Percentiles rank a stretch among this genome's conserved stretches.
Evolutionary conservation across 2,888 invertebrate genomes (phyloP).

Genomic region (Morinoia aosen): DNA sequence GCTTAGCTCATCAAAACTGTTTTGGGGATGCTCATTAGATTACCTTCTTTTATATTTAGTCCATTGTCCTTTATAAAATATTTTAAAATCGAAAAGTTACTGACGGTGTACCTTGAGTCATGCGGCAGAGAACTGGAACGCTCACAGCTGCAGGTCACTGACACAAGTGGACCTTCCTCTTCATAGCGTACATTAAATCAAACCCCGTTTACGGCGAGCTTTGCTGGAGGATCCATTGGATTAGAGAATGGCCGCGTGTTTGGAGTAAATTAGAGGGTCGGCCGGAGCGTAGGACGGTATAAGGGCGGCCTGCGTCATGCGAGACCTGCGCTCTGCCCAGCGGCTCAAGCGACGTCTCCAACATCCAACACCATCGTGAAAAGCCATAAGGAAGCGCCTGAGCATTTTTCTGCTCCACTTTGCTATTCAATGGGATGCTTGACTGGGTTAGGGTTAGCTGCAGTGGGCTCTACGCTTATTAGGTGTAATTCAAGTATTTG

Average conservation of each 20-base stretch:
- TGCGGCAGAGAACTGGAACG: background rate
- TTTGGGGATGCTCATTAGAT: background rate
- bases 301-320: background rate
- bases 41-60: background rate
- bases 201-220: background rate
- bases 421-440: background rate
- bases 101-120: background rate
- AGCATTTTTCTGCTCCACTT: background rate
- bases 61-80: background rate
- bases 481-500: background rate
- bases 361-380: background rate
- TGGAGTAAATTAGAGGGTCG: conserved; percentile 33
- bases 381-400: background rate
- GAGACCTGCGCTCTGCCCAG: background rate
- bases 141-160: background rate
- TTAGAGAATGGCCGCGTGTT: conserved; percentile 12
- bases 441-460: background rate
- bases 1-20: background rate
- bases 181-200: conserved; percentile 2
- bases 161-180: conserved; percentile 1
- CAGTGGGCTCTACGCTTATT: background rate
- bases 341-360: background rate
- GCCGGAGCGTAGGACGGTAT: background rate
- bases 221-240: conserved; percentile 20
- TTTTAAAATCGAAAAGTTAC: background rate